These are phyloP conservation scores for Ceyx cyanopectus DNA, from an alignment of 2,113 vertebrate species.

Conservation along the genomic window DNA sequence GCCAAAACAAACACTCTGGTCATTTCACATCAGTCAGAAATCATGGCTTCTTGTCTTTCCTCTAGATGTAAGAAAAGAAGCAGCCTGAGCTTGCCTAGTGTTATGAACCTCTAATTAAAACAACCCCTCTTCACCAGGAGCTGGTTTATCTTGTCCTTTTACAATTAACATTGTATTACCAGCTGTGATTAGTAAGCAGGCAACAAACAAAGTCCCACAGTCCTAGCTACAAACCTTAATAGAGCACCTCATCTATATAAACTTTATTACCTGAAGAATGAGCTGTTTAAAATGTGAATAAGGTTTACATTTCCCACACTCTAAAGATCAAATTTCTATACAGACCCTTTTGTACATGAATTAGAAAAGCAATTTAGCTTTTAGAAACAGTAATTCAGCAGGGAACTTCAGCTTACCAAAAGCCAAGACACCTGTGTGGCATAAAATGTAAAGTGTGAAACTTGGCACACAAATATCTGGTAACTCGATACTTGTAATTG, in stretches of 20 bases:
- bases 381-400: neutral
- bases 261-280: neutral
- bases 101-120: neutral
- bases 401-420: neutral
- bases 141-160: neutral
- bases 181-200: neutral
- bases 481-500: neutral
- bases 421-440: neutral
- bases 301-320: neutral
- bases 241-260: neutral
- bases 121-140: neutral
- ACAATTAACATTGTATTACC: neutral
- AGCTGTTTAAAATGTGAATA: neutral
- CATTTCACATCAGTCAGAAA: neutral
- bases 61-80: neutral
- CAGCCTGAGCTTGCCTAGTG: neutral
- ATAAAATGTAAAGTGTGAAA: neutral
- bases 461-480: neutral
- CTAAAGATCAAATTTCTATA: neutral
- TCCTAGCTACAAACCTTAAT: neutral
- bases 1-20: neutral
- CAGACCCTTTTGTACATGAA: neutral
- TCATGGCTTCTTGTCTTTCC: neutral
- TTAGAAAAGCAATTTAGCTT: constrained; percentile 9
- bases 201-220: neutral